Conservation (phyloP, 2,113 vertebrate species). For the Percopsis transmontana region DNA sequence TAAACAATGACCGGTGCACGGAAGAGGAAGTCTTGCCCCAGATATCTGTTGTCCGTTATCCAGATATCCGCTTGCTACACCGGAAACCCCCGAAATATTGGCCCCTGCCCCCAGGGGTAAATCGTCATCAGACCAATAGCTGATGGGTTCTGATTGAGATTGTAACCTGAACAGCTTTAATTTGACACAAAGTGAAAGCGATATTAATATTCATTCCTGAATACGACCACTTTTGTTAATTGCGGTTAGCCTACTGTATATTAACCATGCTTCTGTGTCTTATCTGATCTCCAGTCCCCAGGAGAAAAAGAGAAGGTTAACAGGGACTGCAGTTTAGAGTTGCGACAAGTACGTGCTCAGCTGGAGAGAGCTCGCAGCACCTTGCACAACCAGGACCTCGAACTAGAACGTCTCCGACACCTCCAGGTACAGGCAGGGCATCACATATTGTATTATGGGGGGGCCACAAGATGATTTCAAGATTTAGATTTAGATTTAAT, state of each 20-base stretch:
- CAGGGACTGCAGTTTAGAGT: slow-evolving; percentile 77
- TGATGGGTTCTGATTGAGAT: no score
- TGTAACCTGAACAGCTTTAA: not conserved
- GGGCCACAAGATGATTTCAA: not conserved
- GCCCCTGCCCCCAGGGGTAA: no score
- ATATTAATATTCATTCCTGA: not conserved
- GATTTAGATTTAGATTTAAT: no score
- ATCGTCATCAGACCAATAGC: no score
- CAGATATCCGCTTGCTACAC: no score
- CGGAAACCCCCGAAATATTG: no score
- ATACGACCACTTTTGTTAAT: no score
- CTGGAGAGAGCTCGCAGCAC: slow-evolving; percentile 82
- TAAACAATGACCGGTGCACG: no score
- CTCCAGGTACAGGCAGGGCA: slow-evolving; percentile 79
- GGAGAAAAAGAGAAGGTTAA: slow-evolving; percentile 80
- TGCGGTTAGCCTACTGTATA: no score
- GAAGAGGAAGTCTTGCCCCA: no score
- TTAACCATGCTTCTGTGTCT: not conserved
- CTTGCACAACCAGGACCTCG: slow-evolving; percentile 83
- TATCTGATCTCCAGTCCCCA: slow-evolving; percentile 72
- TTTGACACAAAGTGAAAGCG: not conserved
- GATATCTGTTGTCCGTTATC: no score
- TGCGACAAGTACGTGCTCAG: slow-evolving; percentile 79
- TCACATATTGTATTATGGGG: slow-evolving; percentile 32
- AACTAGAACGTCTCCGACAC: slow-evolving; percentile 82